These are phyloP conservation scores for Oryzias curvinotus DNA, from an alignment of 2,113 vertebrate species.

Conservation along the genomic window DNA sequence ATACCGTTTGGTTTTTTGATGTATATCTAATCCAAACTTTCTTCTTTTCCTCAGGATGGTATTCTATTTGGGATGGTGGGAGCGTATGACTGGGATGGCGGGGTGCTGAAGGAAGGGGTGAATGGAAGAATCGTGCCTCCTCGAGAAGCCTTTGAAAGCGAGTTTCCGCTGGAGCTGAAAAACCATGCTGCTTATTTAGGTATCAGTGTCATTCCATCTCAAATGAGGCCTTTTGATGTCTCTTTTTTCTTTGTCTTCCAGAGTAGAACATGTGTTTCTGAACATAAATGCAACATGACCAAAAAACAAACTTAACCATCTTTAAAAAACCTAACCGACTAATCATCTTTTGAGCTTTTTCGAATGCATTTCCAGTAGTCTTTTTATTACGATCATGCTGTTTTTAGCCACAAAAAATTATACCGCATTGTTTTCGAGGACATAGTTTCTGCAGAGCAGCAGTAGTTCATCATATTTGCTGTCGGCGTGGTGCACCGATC, in stretches of 20 bases:
- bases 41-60: constrained; percentile 80
- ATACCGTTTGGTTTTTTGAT: not conserved
- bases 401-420: too few species aligned
- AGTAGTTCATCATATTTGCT: too few species aligned
- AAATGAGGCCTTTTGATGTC: not conserved
- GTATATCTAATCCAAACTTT: not conserved
- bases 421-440: too few species aligned
- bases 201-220: constrained; percentile 48
- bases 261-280: not conserved
- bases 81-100: constrained; percentile 93
- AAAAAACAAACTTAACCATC: too few species aligned
- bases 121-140: constrained; percentile 74
- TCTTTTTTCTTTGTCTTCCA: not conserved
- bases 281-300: too few species aligned
- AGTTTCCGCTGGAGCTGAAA: constrained; percentile 86
- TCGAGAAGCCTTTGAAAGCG: constrained; percentile 82
- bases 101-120: constrained; percentile 83
- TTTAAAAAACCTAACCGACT: too few species aligned
- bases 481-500: too few species aligned
- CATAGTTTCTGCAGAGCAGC: too few species aligned
- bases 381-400: too few species aligned
- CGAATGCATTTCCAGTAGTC: too few species aligned
- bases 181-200: constrained; percentile 94
- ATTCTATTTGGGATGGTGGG: constrained; percentile 94
- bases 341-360: too few species aligned